Evolutionary conservation across 2,888 invertebrate genomes (phyloP).

Genomic region (Lochmaea crataegi): DNA sequence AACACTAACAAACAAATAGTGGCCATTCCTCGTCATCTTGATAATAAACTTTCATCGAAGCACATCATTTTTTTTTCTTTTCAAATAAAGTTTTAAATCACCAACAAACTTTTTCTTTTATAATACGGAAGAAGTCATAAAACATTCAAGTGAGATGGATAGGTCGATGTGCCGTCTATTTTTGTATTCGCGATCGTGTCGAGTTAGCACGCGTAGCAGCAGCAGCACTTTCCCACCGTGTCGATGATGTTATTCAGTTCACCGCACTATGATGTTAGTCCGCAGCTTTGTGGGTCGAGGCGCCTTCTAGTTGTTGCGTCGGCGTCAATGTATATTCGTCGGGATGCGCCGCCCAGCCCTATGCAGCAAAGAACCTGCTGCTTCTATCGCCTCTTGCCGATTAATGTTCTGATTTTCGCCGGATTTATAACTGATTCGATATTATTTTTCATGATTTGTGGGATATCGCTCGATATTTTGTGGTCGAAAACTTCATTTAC

Average conservation of each 20-base stretch:
- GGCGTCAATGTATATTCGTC: constrained; percentile 58
- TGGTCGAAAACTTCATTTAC: constrained; percentile 31
- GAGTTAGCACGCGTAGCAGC: not conserved
- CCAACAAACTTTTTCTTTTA: not conserved
- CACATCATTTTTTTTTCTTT: constrained; percentile 14
- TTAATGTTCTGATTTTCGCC: constrained; percentile 52
- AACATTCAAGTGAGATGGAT: not conserved
- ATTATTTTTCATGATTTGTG: constrained; percentile 42
- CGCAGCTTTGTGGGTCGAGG: constrained; percentile 64
- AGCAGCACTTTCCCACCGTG: constrained; percentile 31
- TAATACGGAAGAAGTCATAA: not conserved
- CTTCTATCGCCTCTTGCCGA: constrained; percentile 51
- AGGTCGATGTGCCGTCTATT: constrained; percentile 24
- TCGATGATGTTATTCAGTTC: constrained; percentile 59
- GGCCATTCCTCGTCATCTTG: constrained; percentile 63
- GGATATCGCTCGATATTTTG: constrained; percentile 37
- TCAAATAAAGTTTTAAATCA: constrained; percentile 5
- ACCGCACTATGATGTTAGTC: constrained; percentile 65
- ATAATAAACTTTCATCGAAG: constrained; percentile 42
- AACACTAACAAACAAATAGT: constrained; percentile 61
- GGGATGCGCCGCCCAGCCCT: constrained; percentile 59
- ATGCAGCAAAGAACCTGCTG: constrained; percentile 60
- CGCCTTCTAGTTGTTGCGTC: constrained; percentile 65
- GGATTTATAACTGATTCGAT: constrained; percentile 42
- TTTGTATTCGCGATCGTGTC: constrained; percentile 10